These are phyloP conservation scores for Hemiprocne comata DNA, from an alignment of 2,113 vertebrate species.

Conservation along the genomic window DNA sequence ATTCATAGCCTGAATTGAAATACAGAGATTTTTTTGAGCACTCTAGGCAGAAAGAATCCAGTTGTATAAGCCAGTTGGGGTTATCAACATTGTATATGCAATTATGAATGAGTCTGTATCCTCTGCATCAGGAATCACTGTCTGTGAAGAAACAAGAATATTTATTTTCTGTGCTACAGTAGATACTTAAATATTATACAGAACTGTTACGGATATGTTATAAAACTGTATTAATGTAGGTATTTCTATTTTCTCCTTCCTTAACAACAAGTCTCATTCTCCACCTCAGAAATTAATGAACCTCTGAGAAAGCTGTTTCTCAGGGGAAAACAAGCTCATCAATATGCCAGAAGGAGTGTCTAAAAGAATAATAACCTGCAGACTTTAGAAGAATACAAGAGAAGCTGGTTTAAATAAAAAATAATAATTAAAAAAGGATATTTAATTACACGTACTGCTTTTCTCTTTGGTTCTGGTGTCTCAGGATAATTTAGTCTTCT, in stretches of 20 bases:
- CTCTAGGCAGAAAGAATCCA: background rate
- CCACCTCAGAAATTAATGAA: background rate
- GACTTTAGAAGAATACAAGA: background rate
- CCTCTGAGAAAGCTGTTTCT: background rate
- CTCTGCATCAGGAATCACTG: background rate
- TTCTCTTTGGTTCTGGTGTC: background rate
- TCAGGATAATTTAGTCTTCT: background rate
- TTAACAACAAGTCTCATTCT: background rate
- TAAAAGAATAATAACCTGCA: background rate
- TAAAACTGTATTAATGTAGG: background rate
- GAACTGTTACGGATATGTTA: background rate
- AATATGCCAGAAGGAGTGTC: background rate
- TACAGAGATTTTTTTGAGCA: background rate
- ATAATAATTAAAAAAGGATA: rapidly evolving
- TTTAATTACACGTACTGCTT: background rate
- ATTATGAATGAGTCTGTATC: background rate
- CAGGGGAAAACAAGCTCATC: background rate
- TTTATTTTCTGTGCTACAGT: background rate
- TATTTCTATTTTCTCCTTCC: background rate
- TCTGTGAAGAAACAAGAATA: background rate
- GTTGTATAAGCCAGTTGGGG: background rate
- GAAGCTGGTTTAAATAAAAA: background rate
- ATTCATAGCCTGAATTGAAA: background rate
- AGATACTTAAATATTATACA: background rate
- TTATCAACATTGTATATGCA: background rate